These are phyloP conservation scores for Polypterus senegalus DNA, from an alignment of 2,113 vertebrate genomes.

Conservation along the genomic window DNA sequence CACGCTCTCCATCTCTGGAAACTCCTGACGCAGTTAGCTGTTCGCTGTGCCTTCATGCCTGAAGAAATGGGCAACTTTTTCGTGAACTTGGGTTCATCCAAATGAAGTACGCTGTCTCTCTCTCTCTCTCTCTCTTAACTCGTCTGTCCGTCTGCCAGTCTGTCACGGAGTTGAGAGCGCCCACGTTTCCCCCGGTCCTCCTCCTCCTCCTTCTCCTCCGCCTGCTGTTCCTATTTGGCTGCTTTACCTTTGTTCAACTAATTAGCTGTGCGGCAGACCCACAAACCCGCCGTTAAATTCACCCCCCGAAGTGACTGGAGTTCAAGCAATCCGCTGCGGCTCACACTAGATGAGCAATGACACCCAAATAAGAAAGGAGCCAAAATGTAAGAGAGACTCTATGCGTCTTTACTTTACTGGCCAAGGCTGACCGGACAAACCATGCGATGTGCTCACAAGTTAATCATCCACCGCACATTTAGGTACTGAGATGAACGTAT, in stretches of 20 bases:
- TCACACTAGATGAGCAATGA: too few species aligned
- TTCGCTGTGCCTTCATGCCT: constrained; percentile 41
- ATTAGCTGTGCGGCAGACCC: constrained; percentile 55
- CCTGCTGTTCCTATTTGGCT: constrained; percentile 38
- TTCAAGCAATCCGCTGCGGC: too few species aligned
- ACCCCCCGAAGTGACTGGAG: constrained; percentile 26
- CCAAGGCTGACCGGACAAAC: too few species aligned
- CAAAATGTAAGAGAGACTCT: too few species aligned
- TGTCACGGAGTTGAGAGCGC: constrained; percentile 40
- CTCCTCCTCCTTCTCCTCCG: too few species aligned
- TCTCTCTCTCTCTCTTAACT: constrained; percentile 32
- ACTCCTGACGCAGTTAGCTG: constrained; percentile 29
- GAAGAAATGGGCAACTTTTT: constrained; percentile 30
- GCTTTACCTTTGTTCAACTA: constrained; percentile 71
- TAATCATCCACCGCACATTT: too few species aligned
- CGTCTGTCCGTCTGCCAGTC: constrained; percentile 49
- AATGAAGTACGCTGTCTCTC: constrained; percentile 26
- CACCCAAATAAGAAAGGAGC: too few species aligned
- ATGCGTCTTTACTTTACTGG: too few species aligned
- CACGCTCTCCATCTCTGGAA: constrained; percentile 43
- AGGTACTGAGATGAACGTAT: too few species aligned
- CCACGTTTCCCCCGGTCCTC: constrained; percentile 20
- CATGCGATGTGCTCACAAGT: too few species aligned
- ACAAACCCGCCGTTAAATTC: constrained; percentile 42
- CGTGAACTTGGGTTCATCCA: constrained; percentile 30